Percentiles rank a stretch among this genome's conserved stretches.
Evolutionary conservation across 2,888 invertebrate species (phyloP).

Genomic region (Iselma pallidipennis): DNA sequence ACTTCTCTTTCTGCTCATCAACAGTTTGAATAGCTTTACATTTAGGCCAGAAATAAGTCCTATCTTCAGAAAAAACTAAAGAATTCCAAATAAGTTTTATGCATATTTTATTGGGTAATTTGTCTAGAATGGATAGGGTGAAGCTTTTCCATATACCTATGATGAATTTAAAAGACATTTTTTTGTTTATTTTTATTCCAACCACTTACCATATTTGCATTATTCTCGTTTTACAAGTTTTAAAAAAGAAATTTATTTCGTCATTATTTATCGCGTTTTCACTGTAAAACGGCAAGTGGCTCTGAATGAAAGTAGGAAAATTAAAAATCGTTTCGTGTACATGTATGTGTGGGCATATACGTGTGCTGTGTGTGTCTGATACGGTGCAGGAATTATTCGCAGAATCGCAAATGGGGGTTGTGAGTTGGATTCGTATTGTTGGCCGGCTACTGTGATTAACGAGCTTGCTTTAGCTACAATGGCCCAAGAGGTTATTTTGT

Average conservation of each 20-base stretch:
- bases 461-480: conserved; percentile 22
- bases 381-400: not conserved
- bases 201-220: not conserved
- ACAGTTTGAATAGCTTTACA: not conserved
- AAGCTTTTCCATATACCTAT: too few relatives aligned
- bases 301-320: not conserved
- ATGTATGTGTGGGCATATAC: too few relatives aligned
- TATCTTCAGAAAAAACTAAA: too few relatives aligned
- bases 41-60: too few relatives aligned
- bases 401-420: not conserved
- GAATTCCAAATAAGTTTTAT: not conserved
- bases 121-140: not conserved
- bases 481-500: conserved; percentile 33
- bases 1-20: not conserved
- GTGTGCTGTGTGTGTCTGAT: not conserved
- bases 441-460: conserved; percentile 23
- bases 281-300: not conserved
- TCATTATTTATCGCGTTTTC: not conserved
- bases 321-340: not conserved
- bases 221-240: not conserved
- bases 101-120: not conserved
- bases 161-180: too few relatives aligned
- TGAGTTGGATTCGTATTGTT: not conserved
- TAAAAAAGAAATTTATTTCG: not conserved
- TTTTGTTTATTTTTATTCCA: too few relatives aligned